Conservation (phyloP, 1,140 invertebrate species). For the Pseudachorutes palmiensis region DNA sequence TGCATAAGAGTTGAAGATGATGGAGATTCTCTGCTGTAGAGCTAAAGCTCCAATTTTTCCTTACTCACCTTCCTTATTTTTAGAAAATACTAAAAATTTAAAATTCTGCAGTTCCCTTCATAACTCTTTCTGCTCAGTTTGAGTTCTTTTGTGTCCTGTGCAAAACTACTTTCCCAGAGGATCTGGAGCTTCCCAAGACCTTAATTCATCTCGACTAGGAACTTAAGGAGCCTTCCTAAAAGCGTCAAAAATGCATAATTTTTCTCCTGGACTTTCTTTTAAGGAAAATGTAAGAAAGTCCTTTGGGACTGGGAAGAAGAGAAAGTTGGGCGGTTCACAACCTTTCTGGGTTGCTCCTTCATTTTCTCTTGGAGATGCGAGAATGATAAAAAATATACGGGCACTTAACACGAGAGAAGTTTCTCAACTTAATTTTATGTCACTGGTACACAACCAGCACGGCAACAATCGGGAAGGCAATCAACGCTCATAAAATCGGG, state of each 20-base stretch:
- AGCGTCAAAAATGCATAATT: slow-evolving; percentile 11
- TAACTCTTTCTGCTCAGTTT: neutral
- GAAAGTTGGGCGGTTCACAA: too few species aligned
- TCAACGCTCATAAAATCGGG: too few species aligned
- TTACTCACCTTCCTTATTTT: neutral
- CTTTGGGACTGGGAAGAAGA: too few species aligned
- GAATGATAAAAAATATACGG: too few species aligned
- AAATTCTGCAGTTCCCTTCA: neutral
- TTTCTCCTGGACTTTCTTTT: neutral
- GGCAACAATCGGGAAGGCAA: too few species aligned
- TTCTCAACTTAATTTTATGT: too few species aligned
- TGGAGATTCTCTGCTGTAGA: neutral
- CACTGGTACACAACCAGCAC: too few species aligned
- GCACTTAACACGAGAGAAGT: too few species aligned
- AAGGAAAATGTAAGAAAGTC: neutral
- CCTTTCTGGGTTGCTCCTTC: too few species aligned
- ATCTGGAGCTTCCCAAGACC: neutral
- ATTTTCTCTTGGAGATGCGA: too few species aligned
- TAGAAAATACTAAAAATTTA: too few species aligned
- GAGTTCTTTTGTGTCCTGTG: neutral
- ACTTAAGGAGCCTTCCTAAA: slow-evolving; percentile 10
- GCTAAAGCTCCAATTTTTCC: neutral
- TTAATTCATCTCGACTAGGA: slow-evolving; percentile 7
- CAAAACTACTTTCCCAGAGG: neutral
- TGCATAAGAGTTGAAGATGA: neutral